These are phyloP conservation scores for Pluvialis apricaria DNA, from an alignment of 2,113 vertebrate genomes.

Conservation along the genomic window DNA sequence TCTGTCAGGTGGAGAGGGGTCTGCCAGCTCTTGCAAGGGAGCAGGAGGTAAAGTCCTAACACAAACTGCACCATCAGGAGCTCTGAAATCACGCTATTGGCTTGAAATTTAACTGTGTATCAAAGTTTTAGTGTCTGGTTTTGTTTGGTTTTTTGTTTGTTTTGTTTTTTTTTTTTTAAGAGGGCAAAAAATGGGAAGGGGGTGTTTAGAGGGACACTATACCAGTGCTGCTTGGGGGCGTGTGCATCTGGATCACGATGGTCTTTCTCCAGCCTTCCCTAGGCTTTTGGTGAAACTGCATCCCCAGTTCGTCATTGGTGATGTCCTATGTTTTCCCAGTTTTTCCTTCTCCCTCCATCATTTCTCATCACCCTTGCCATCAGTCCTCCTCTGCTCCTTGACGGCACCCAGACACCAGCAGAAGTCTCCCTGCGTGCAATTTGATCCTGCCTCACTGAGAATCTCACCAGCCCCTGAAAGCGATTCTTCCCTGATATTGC, in stretches of 20 bases:
- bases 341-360: not conserved
- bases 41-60: not conserved
- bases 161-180: not conserved
- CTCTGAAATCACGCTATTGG: not conserved
- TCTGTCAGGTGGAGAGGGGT: not conserved
- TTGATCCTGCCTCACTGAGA: not conserved
- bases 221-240: not conserved
- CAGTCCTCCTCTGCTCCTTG: not conserved
- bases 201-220: not conserved
- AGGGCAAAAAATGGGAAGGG: no score
- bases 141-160: not conserved
- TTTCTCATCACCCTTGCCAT: not conserved
- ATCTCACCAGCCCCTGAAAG: not conserved
- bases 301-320: fast-evolving
- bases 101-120: not conserved
- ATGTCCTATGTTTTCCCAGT: not conserved
- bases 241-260: fast-evolving
- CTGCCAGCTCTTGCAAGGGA: not conserved
- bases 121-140: not conserved
- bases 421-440: fast-evolving
- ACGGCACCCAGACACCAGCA: not conserved
- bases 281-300: not conserved
- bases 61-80: not conserved
- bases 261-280: not conserved
- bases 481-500: not conserved